These are phyloP conservation scores for Peromyscus leucopus DNA, from an alignment of 2,113 vertebrate species.

Conservation along the genomic window DNA sequence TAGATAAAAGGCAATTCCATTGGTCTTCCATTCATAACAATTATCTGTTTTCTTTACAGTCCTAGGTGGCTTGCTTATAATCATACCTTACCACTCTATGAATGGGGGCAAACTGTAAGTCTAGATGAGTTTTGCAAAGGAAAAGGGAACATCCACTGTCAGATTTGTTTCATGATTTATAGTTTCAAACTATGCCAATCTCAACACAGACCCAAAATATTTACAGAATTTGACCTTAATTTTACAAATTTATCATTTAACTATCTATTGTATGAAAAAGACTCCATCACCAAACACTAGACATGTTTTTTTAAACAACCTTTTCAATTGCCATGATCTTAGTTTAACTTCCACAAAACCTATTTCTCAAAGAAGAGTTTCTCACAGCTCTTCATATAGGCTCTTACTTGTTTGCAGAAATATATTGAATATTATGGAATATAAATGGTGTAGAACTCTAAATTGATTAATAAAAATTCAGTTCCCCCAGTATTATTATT, in stretches of 20 bases:
- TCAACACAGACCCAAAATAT: not conserved
- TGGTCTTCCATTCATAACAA: not conserved
- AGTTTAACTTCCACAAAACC: constrained; percentile 2
- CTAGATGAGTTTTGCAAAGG: not conserved
- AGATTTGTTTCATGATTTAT: not conserved
- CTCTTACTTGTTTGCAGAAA: not conserved
- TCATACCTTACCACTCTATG: not conserved
- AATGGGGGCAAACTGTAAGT: not conserved
- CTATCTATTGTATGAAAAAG: not conserved
- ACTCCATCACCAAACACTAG: not conserved
- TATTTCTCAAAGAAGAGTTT: not conserved
- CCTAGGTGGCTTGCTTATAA: not conserved
- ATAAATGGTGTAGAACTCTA: not conserved
- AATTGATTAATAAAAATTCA: not conserved
- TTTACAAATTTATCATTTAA: not conserved
- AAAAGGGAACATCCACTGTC: not conserved
- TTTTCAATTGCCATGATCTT: not conserved
- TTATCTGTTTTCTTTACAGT: not conserved
- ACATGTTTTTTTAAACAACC: not conserved
- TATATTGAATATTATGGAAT: not conserved
- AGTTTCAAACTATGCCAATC: not conserved
- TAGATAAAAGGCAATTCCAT: not conserved
- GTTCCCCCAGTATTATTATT: not conserved
- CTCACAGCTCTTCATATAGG: not conserved
- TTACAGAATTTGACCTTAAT: not conserved